Evolutionary conservation across 2,888 invertebrate species (phyloP).

Genomic region (Lumbricus terrestris): DNA sequence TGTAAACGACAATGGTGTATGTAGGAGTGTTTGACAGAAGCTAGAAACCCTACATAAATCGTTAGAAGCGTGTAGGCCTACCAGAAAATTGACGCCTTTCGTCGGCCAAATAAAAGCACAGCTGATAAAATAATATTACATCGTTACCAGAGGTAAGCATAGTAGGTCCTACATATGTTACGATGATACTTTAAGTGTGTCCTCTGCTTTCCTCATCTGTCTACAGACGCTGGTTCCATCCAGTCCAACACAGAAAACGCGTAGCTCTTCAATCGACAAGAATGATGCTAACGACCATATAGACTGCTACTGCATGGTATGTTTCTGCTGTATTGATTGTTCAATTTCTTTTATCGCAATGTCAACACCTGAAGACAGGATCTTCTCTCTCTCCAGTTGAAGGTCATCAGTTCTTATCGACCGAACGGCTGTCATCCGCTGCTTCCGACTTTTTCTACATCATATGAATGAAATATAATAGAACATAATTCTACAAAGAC

Average conservation of each 20-base stretch:
- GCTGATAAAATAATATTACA: too few species aligned
- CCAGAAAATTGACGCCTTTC: background rate
- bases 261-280: background rate
- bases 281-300: too few species aligned
- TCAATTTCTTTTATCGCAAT: background rate
- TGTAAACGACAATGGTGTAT: background rate
- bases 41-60: background rate
- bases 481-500: too few species aligned
- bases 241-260: background rate
- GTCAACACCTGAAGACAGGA: background rate
- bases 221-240: background rate
- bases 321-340: background rate
- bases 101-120: background rate
- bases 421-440: background rate
- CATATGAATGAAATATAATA: background rate
- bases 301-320: too few species aligned
- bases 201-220: background rate
- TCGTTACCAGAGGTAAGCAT: background rate
- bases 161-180: background rate
- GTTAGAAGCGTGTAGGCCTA: too few species aligned
- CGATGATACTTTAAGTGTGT: background rate
- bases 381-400: background rate
- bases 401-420: background rate
- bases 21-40: background rate
- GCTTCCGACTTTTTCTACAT: background rate